Evolutionary conservation across 1,140 invertebrate genomes (phyloP).

Genomic region (Mycetomoellerius zeteki): DNA sequence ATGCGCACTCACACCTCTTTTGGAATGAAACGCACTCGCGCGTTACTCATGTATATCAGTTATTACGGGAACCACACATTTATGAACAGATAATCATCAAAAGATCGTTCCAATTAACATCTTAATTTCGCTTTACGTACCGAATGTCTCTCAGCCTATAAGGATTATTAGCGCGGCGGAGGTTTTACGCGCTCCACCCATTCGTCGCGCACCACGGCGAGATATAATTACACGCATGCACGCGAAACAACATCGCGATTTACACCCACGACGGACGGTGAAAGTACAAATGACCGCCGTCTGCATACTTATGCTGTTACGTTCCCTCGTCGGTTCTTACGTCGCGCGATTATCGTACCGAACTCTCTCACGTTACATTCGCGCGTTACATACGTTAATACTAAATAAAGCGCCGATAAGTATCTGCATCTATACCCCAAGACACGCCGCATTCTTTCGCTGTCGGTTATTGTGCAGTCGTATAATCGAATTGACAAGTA

Average conservation of each 20-base stretch:
- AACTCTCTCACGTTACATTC: slow-evolving; percentile 51
- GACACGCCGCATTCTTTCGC: neutral
- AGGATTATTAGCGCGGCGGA: slow-evolving; percentile 6
- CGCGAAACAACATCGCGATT: slow-evolving; percentile 65
- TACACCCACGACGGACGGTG: slow-evolving; percentile 74
- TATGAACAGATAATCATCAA: neutral
- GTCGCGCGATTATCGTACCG: slow-evolving; percentile 55
- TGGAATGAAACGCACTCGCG: slow-evolving; percentile 8
- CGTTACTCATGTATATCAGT: slow-evolving; percentile 1
- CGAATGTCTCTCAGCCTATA: neutral
- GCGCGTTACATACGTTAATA: slow-evolving; percentile 31
- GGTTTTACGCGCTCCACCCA: slow-evolving; percentile 45
- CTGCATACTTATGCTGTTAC: slow-evolving; percentile 76
- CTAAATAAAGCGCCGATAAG: slow-evolving; percentile 17
- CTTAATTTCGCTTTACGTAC: neutral
- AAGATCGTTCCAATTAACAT: slow-evolving; percentile 44
- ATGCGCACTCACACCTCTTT: neutral
- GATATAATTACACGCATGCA: slow-evolving; percentile 65
- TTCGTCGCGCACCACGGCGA: slow-evolving; percentile 47
- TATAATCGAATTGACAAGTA: slow-evolving; percentile 29
- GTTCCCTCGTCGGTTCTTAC: slow-evolving; percentile 65
- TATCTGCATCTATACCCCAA: neutral
- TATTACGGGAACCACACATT: slow-evolving; percentile 16
- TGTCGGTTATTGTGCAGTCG: slow-evolving; percentile 4
- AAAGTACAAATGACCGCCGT: slow-evolving; percentile 74